Percentiles rank a stretch among this genome's conserved stretches.
These are phyloP conservation scores for Hyles lineata DNA, from an alignment of 2,888 invertebrate species.

Conservation along the genomic window DNA sequence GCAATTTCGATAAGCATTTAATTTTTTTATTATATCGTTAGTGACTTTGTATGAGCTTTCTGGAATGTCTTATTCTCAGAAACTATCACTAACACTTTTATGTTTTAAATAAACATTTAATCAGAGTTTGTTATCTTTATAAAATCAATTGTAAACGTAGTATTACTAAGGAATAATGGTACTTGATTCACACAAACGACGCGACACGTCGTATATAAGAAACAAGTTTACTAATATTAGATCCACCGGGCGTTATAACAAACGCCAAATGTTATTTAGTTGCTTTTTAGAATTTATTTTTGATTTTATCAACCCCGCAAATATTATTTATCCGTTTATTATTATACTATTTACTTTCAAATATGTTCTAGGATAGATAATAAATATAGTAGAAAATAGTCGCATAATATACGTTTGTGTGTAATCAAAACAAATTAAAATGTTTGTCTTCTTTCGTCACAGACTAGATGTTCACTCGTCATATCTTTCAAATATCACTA, in stretches of 20 bases:
- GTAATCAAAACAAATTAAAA: conserved; percentile 12
- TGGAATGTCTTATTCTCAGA: conserved; percentile 28
- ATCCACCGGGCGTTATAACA: neutral
- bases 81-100: conserved; percentile 7
- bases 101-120: conserved; percentile 19
- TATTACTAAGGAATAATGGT: conserved; percentile 18
- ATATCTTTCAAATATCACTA: conserved; percentile 80
- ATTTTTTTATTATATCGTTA: conserved; percentile 58
- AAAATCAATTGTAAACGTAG: conserved; percentile 19
- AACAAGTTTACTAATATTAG: neutral
- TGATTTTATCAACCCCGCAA: neutral
- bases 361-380: neutral
- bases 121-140: conserved; percentile 28
- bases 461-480: conserved; percentile 41
- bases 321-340: neutral
- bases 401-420: conserved; percentile 28
- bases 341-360: neutral
- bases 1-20: conserved; percentile 79
- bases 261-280: neutral
- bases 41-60: conserved; percentile 31
- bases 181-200: conserved; percentile 28
- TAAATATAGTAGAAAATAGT: neutral
- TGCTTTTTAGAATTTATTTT: neutral
- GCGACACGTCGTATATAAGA: conserved; percentile 9
- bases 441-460: conserved; percentile 27